Percentiles rank a stretch among this genome's conserved stretches.
phyloP scores from a whole-genome alignment of 1,140 invertebrate genomes.

The Bombus ignitus region DNA sequence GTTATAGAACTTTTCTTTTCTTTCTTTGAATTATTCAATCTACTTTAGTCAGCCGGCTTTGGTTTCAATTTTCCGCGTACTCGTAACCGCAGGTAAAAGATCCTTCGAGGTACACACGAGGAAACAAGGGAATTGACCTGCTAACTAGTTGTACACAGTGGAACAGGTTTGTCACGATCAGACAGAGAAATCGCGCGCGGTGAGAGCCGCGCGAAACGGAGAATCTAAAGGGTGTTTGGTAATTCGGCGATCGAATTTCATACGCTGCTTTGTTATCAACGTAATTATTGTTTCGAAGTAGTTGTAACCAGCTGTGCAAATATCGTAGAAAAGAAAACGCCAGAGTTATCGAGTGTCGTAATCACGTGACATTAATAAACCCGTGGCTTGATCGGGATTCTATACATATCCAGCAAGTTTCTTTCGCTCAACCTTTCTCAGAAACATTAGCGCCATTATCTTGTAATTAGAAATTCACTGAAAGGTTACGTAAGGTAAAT shows the following conservation, averaged over 20 bases:
- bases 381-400: conserved; percentile 18
- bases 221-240: neutral
- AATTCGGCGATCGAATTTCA: neutral
- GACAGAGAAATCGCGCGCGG: neutral
- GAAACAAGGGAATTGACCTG: conserved; percentile 1
- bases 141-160: neutral
- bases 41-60: neutral
- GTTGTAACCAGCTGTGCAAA: no score
- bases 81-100: neutral
- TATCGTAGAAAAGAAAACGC: no score
- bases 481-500: conserved; percentile 13
- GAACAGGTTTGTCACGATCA: conserved; percentile 15
- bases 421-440: conserved; percentile 15
- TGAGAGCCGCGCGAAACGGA: neutral
- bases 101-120: neutral
- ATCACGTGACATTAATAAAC: conserved; percentile 37
- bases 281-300: neutral
- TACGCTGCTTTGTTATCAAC: neutral
- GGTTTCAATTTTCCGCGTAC: neutral
- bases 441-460: conserved; percentile 46
- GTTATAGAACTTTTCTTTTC: neutral
- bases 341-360: neutral
- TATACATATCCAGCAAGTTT: neutral
- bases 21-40: conserved; percentile 1
- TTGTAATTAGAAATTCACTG: conserved; percentile 57